Evolutionary conservation across 1,140 invertebrate genomes (phyloP), one percentile per base, ranked within the genome.

Genomic region (Cheumatopsyche charites): DNA sequence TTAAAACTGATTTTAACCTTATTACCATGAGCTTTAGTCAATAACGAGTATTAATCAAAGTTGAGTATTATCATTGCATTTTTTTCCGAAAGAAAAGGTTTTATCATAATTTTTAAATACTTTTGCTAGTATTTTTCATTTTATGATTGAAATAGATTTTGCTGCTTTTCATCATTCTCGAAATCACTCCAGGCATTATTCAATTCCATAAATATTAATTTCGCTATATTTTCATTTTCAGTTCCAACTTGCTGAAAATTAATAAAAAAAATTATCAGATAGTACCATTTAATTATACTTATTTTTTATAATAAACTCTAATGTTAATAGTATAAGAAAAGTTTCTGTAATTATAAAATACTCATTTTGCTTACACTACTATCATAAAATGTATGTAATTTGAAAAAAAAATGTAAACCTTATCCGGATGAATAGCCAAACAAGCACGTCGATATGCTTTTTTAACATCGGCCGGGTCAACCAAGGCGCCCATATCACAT

Each of bases 181-280:
- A 99, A 99, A 79, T 97, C 94, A 75, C 90, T 92, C 96, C 97
- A 99, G 11, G 97, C 97, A 80, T 98, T 98, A 84, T 98, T 99
- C 73, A 99, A 84, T 85, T 99, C 97, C 89, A 98, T 97, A 84
- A 99, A 99, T 79, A 99, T 97, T 78, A 98, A 82, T 84, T 97
- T 98, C 11, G 98, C 97, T 78, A 99, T 86, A 76, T 91, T 90
- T 82, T 97, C 95, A 79, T 96, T 94, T 36, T 89, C 87, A 0
- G 93, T 95, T 41, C 94, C 94, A 75, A 91, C 88, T 90, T 95
- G 92, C 94, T 96, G 83, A n/a, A 89, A 88, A 75, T 52, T 63
- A 52, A 78, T 36, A 3, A 77, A 76, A 63, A 72, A 70, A 55
- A 41, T 15, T 55, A 67, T n/a, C n/a, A n/a, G n/a, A n/a, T n/a